Evolutionary conservation across 2,113 vertebrate genomes (phyloP).

Genomic region (Perca schrenkii): DNA sequence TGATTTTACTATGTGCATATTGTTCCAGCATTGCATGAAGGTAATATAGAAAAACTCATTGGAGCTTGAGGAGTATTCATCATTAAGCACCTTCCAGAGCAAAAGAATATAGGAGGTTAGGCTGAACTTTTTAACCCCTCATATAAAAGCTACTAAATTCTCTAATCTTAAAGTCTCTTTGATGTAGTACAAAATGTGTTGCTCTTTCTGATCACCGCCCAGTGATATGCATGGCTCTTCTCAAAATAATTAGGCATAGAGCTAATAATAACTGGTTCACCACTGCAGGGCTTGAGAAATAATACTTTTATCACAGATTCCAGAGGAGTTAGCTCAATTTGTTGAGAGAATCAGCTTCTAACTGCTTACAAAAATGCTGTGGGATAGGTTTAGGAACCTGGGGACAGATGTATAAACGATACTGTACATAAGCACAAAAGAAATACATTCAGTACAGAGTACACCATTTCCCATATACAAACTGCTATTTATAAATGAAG

Average conservation of each 20-base stretch:
- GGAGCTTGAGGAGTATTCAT: slow-evolving; percentile 1
- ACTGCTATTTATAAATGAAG: background rate
- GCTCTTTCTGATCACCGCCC: slow-evolving; percentile 40
- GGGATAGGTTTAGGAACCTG: background rate
- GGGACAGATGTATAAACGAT: background rate
- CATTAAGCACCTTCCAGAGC: background rate
- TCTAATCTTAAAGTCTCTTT: slow-evolving; percentile 39
- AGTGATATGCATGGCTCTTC: slow-evolving; percentile 9
- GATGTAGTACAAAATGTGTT: slow-evolving; percentile 23
- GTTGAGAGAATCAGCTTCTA: background rate
- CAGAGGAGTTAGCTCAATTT: slow-evolving; percentile 7
- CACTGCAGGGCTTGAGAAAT: slow-evolving; percentile 29
- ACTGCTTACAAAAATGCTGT: background rate
- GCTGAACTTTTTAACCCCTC: slow-evolving; percentile 36
- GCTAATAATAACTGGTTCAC: slow-evolving; percentile 33
- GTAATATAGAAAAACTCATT: background rate
- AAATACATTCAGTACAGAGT: background rate
- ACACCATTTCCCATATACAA: background rate
- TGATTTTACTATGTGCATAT: background rate
- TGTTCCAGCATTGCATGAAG: background rate
- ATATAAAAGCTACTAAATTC: slow-evolving; percentile 4
- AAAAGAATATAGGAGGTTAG: slow-evolving; percentile 16
- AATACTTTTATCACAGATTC: slow-evolving; percentile 34
- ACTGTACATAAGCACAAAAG: background rate
- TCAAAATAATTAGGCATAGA: slow-evolving; percentile 47